A percentile compares a stretch with the other conserved stretches of the same genome.
phyloP scores from a whole-genome alignment of 2,113 vertebrate genomes.

The Vulpes lagopus region DNA sequence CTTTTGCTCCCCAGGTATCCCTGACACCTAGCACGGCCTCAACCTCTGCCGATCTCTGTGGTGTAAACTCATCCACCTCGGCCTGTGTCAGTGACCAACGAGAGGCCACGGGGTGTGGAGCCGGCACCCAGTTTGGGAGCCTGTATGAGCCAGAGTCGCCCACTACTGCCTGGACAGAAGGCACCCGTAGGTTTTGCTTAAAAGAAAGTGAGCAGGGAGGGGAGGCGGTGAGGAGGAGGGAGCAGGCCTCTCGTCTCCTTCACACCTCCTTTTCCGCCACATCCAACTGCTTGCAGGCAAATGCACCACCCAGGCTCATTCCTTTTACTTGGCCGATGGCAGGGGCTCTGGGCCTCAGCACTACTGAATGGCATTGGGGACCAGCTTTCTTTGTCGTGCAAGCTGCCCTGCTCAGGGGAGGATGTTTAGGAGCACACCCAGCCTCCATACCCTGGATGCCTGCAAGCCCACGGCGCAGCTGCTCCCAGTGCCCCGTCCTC shows the following conservation, averaged over 20 bases:
- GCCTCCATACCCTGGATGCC: background rate
- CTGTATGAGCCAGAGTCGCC: background rate
- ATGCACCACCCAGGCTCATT: rapidly evolving
- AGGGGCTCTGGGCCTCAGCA: background rate
- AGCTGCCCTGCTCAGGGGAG: too few species aligned
- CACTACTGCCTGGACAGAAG: background rate
- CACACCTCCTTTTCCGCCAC: background rate
- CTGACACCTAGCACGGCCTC: too few species aligned
- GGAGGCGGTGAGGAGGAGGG: background rate
- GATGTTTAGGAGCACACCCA: rapidly evolving
- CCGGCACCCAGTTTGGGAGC: background rate
- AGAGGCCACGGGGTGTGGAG: background rate
- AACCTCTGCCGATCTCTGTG: background rate
- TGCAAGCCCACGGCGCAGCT: rapidly evolving
- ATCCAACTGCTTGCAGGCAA: background rate
- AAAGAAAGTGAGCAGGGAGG: background rate
- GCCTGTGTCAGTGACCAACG: background rate
- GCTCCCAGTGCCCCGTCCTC: rapidly evolving
- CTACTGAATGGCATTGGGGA: rapidly evolving
- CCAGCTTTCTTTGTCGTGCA: rapidly evolving
- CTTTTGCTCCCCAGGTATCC: background rate
- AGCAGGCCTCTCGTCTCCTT: background rate
- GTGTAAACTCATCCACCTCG: background rate
- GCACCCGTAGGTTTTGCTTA: background rate
- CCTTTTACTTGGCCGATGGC: background rate